A percentile compares a stretch with the other conserved stretches of the same genome.
These are phyloP conservation scores for Rhagonycha lutea DNA, from an alignment of 2,888 invertebrate species.

Conservation along the genomic window DNA sequence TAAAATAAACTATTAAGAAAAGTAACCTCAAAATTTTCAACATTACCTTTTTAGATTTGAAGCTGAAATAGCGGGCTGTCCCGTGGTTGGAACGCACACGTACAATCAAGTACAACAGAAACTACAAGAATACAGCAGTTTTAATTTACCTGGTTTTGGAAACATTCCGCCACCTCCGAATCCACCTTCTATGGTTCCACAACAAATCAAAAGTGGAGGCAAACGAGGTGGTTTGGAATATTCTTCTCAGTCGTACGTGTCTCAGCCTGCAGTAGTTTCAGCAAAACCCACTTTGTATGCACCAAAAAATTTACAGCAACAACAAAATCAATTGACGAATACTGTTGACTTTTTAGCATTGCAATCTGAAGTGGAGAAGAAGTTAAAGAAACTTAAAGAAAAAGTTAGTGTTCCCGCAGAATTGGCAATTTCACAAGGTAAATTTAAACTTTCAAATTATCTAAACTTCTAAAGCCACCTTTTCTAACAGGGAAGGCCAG, in stretches of 20 bases:
- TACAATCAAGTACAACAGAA: conserved; percentile 54
- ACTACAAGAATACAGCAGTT: conserved; percentile 26
- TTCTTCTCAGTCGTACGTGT: conserved; percentile 45
- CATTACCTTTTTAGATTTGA: conserved; percentile 68
- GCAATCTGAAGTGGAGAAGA: conserved; percentile 62
- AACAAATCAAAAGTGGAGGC: conserved; percentile 63
- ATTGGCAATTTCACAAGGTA: conserved; percentile 45
- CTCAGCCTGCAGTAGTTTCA: conserved; percentile 67
- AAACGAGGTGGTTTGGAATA: conserved; percentile 54
- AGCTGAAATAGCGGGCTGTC: conserved; percentile 79
- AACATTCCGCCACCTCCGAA: conserved; percentile 71
- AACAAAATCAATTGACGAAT: conserved; percentile 45
- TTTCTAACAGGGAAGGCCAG: conserved; percentile 56
- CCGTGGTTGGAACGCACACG: conserved; percentile 73
- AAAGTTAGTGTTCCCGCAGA: conserved; percentile 64
- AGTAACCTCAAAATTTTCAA: conserved; percentile 5
- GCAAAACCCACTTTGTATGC: conserved; percentile 73
- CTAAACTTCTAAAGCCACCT: not conserved
- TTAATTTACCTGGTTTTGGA: conserved; percentile 56
- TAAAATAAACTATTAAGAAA: conserved; percentile 47
- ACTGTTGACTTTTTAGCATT: conserved; percentile 59
- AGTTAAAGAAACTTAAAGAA: conserved; percentile 67
- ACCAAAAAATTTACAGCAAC: conserved; percentile 51
- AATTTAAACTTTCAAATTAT: not conserved
- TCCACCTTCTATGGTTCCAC: conserved; percentile 70